Percentiles rank a stretch among this genome's conserved stretches.
phyloP scores from a whole-genome alignment of 1,140 invertebrate genomes.

The Acarapis woodi region DNA sequence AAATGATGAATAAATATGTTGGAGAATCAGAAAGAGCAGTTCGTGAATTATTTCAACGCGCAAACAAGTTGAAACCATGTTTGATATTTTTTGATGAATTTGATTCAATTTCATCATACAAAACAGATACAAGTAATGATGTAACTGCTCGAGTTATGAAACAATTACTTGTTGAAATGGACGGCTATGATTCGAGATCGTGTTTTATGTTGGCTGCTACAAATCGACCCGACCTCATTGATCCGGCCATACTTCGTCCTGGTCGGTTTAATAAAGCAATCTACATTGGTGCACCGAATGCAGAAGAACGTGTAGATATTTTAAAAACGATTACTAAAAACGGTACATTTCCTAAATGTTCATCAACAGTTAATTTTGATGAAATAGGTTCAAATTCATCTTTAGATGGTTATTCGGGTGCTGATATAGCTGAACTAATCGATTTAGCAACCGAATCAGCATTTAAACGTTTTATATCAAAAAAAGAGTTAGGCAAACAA shows the following conservation, averaged over 20 bases:
- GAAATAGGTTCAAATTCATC: conserved; percentile 52
- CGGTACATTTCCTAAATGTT: too few relatives aligned
- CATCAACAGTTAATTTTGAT: conserved; percentile 37
- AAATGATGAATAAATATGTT: conserved; percentile 91
- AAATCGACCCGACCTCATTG: conserved; percentile 86
- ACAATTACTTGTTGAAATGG: conserved; percentile 94
- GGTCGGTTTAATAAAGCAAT: conserved; percentile 76
- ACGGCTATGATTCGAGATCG: conserved; percentile 61
- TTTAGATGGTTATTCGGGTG: conserved; percentile 90
- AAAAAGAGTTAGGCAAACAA: background rate
- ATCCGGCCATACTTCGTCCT: conserved; percentile 75
- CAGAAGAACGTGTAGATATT: conserved; percentile 54
- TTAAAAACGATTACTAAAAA: conserved; percentile 65
- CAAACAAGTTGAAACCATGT: conserved; percentile 76
- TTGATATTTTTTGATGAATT: conserved; percentile 99
- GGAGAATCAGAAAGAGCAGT: conserved; percentile 95
- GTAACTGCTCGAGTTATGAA: conserved; percentile 51
- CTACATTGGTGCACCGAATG: conserved; percentile 63
- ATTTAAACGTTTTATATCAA: conserved; percentile 26
- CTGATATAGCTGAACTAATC: conserved; percentile 58
- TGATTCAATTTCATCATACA: conserved; percentile 74
- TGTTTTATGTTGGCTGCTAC: conserved; percentile 87
- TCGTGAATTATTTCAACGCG: conserved; percentile 69
- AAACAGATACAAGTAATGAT: conserved; percentile 34
- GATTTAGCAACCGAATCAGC: conserved; percentile 58